These are phyloP conservation scores for Ornithoptera alexandrae DNA, from an alignment of 2,888 invertebrate species.

Conservation along the genomic window DNA sequence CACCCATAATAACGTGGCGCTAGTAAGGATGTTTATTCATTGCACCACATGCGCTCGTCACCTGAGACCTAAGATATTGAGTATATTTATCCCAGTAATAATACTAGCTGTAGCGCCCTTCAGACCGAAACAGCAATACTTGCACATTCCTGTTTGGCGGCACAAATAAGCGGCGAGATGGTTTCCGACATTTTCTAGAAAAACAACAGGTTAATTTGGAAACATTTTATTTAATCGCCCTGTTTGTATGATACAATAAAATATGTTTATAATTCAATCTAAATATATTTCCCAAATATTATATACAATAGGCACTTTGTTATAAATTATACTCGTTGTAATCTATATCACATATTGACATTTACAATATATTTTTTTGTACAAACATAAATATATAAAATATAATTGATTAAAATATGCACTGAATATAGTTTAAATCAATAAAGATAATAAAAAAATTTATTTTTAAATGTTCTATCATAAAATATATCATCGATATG, in stretches of 20 bases:
- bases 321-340: constrained; percentile 60
- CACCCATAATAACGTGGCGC: no score
- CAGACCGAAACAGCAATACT: no score
- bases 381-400: constrained; percentile 33
- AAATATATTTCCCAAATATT: constrained; percentile 42
- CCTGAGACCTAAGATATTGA: no score
- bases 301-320: constrained; percentile 67
- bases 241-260: constrained; percentile 50
- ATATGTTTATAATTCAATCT: constrained; percentile 36
- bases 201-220: constrained; percentile 38
- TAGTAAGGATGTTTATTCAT: no score
- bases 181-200: constrained; percentile 8
- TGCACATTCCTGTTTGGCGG: no score
- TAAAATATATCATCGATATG: constrained; percentile 20
- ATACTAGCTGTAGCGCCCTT: no score
- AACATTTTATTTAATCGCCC: constrained; percentile 67
- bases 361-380: constrained; percentile 39
- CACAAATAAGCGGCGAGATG: no score
- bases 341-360: constrained; percentile 74
- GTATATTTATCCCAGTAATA: no score
- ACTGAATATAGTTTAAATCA: constrained; percentile 11
- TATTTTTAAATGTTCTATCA: background rate
- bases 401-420: constrained; percentile 17
- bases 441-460: constrained; percentile 2
- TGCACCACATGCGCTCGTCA: no score